phyloP scores from a whole-genome alignment of 2,888 invertebrate species.

The Caenorhabditis macrosperma region DNA sequence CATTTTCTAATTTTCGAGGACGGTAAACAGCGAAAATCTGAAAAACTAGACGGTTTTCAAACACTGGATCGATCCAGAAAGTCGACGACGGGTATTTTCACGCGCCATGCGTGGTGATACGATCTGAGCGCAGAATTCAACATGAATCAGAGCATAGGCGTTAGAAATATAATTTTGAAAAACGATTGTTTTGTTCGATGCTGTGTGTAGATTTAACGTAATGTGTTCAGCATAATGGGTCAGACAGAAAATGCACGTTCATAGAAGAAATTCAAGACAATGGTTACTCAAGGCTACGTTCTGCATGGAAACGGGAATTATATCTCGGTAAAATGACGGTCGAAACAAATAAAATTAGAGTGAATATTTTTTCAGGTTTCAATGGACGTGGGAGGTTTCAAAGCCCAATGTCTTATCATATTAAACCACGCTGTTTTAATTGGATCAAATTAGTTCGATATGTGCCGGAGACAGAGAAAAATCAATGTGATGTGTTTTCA shows the following conservation, averaged over 20 bases:
- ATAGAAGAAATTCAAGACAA: constrained; percentile 61
- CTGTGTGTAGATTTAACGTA: too few species aligned
- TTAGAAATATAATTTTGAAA: too few species aligned
- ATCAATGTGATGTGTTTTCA: constrained; percentile 22
- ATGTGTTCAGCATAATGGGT: constrained; percentile 60
- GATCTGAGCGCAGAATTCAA: too few species aligned
- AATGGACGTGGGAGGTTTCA: constrained; percentile 63
- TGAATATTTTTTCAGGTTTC: constrained; percentile 51
- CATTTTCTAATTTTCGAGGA: too few species aligned
- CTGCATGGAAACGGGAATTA: constrained; percentile 52
- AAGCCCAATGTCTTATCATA: constrained; percentile 50
- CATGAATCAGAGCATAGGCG: too few species aligned
- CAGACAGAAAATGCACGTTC: constrained; percentile 55
- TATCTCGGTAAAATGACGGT: constrained; percentile 52
- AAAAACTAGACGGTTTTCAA: too few species aligned
- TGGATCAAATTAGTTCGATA: constrained; percentile 66
- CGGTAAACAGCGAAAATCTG: too few species aligned
- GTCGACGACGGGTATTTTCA: too few species aligned
- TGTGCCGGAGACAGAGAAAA: constrained; percentile 50
- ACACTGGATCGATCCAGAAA: too few species aligned
- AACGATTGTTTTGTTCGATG: too few species aligned
- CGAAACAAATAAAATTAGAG: neutral
- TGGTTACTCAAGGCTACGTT: constrained; percentile 61
- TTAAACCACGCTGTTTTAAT: constrained; percentile 56
- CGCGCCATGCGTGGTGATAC: too few species aligned